Percentiles rank a stretch among this genome's conserved stretches.
Evolutionary conservation across 2,888 invertebrate genomes (phyloP).

Genomic region (Lasioglossum calceatum): DNA sequence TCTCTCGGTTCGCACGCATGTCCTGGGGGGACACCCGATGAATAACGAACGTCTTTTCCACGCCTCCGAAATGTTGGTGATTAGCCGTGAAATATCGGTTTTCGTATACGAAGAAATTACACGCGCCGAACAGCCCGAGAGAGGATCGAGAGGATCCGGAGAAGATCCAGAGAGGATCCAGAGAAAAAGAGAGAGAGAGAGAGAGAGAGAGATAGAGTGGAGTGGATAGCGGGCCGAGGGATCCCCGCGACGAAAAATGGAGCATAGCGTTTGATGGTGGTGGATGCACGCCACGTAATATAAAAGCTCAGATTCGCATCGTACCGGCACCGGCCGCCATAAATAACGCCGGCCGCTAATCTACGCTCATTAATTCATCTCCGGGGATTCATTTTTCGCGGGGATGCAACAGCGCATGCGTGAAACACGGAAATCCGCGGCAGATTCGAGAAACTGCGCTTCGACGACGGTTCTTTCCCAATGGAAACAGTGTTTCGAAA

Average conservation of each 20-base stretch:
- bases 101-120: conserved; percentile 82
- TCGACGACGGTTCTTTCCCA: background rate
- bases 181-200: background rate
- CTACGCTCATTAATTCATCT: conserved; percentile 64
- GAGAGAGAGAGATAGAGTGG: background rate
- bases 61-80: conserved; percentile 84
- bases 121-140: conserved; percentile 23
- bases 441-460: background rate
- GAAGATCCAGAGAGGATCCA: conserved; percentile 9
- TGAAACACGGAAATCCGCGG: conserved; percentile 15
- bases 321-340: conserved; percentile 35
- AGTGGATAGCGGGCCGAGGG: conserved; percentile 27
- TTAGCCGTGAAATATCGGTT: conserved; percentile 84
- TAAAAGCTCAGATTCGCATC: conserved; percentile 45
- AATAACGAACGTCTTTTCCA: conserved; percentile 84
- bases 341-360: conserved; percentile 61
- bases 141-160: conserved; percentile 20
- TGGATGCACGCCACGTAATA: conserved; percentile 30
- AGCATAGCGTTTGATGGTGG: conserved; percentile 34
- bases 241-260: conserved; percentile 68
- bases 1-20: conserved; percentile 53
- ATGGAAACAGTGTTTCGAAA: too few relatives aligned
- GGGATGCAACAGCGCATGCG: conserved; percentile 5
- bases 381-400: conserved; percentile 50
- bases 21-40: conserved; percentile 83